phyloP scores from a whole-genome alignment of 1,140 invertebrate genomes.

The Pogonus chalceus region DNA sequence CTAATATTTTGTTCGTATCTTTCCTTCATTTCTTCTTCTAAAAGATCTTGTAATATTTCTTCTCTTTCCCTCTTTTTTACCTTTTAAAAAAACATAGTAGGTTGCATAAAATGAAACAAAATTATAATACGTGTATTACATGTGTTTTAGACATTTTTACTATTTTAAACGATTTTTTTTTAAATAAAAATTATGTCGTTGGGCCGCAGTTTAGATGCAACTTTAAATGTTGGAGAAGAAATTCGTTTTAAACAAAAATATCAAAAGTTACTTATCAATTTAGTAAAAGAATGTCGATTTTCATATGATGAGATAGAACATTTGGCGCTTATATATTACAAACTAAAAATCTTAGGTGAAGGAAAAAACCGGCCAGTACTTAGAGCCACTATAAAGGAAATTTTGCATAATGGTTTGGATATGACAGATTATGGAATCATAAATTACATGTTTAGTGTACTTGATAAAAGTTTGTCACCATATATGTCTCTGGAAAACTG shows the following conservation, averaged over 20 bases:
- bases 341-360: constrained; percentile 33
- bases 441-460: neutral
- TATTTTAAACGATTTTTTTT: neutral
- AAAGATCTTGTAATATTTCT: constrained; percentile 26
- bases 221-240: constrained; percentile 44
- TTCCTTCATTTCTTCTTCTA: constrained; percentile 29
- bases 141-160: constrained; percentile 8
- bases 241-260: constrained; percentile 44
- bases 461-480: constrained; percentile 45
- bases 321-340: constrained; percentile 33
- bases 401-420: constrained; percentile 59
- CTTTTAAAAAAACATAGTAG: constrained; percentile 16
- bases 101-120: neutral
- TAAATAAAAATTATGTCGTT: neutral
- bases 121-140: neutral
- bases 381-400: constrained; percentile 50
- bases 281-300: constrained; percentile 37
- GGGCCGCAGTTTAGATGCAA: constrained; percentile 35
- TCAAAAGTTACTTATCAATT: constrained; percentile 36
- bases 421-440: constrained; percentile 60
- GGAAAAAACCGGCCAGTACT: constrained; percentile 35
- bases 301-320: constrained; percentile 39
- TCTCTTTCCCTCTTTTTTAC: constrained; percentile 26
- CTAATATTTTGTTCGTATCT: constrained; percentile 19
- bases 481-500: constrained; percentile 53